phyloP scores from a whole-genome alignment of 2,797 vertebrate species.

The Anniella stebbinsi region DNA sequence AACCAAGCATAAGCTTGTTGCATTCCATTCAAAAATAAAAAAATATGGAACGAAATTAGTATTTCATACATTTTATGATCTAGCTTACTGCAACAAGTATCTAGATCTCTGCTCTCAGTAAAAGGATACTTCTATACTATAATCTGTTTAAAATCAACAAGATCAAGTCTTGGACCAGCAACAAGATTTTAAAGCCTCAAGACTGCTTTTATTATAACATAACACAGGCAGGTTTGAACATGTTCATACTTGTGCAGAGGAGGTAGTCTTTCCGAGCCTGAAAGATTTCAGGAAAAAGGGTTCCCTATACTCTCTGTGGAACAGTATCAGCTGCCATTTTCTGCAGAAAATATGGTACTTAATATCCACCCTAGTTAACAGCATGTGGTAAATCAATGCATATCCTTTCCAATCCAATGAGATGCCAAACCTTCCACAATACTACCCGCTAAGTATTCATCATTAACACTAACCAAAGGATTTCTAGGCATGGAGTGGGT shows the following conservation, averaged over 20 bases:
- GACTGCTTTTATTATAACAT: slow-evolving; percentile 31
- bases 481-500: not conserved
- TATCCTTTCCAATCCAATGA: slow-evolving; percentile 62
- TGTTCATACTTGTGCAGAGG: slow-evolving; percentile 50
- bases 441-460: slow-evolving; percentile 54
- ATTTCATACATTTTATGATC: not conserved
- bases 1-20: not conserved
- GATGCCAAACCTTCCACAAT: slow-evolving; percentile 66
- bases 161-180: not conserved
- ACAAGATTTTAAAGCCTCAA: slow-evolving; percentile 21
- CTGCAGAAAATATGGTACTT: slow-evolving; percentile 10
- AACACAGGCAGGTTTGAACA: slow-evolving; percentile 18
- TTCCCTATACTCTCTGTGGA: slow-evolving; percentile 5
- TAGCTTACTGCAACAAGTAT: not conserved
- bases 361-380: slow-evolving; percentile 60
- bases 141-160: not conserved
- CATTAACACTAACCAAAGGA: slow-evolving; percentile 34
- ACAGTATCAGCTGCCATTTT: slow-evolving; percentile 51
- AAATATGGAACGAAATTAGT: not conserved
- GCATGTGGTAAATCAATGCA: slow-evolving; percentile 43
- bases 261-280: slow-evolving; percentile 40
- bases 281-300: slow-evolving; percentile 50
- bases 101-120: not conserved
- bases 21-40: not conserved
- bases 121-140: not conserved